Conservation (phyloP, 2,797 vertebrate genomes). For the Labroides dimidiatus region DNA sequence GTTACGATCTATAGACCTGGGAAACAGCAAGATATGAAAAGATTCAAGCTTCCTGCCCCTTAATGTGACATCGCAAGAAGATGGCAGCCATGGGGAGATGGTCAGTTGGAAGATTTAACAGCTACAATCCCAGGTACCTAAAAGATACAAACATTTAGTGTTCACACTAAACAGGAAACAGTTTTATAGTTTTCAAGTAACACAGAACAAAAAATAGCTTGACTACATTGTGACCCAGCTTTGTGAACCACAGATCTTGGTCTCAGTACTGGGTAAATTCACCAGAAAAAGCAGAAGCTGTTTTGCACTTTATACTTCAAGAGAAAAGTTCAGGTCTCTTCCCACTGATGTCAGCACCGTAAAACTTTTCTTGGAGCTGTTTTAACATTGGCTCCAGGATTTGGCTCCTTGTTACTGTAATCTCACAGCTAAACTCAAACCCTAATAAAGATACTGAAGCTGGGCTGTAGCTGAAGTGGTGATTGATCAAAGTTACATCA, state of each 20-base stretch:
- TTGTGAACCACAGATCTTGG: constrained; percentile 1
- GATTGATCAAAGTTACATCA: constrained; percentile 31
- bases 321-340: constrained; percentile 57
- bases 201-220: background rate
- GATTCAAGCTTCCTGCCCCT: too few species aligned
- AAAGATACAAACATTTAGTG: too few species aligned
- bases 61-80: too few species aligned
- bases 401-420: constrained; percentile 35
- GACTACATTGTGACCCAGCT: background rate
- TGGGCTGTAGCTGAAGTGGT: constrained; percentile 15
- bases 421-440: constrained; percentile 37
- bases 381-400: constrained; percentile 9
- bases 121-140: too few species aligned
- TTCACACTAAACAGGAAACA: too few species aligned
- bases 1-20: too few species aligned
- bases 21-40: too few species aligned
- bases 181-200: too few species aligned
- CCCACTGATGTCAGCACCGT: constrained; percentile 45
- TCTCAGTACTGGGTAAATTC: constrained; percentile 19
- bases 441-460: constrained; percentile 1
- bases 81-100: too few species aligned
- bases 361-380: constrained; percentile 34
- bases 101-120: too few species aligned
- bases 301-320: constrained; percentile 22
- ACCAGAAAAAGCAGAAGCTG: constrained; percentile 25